Evolutionary conservation across 2,797 vertebrate genomes (phyloP), one percentile per base, ranked within the genome.

Genomic region (Anisognathus igniventris): DNA sequence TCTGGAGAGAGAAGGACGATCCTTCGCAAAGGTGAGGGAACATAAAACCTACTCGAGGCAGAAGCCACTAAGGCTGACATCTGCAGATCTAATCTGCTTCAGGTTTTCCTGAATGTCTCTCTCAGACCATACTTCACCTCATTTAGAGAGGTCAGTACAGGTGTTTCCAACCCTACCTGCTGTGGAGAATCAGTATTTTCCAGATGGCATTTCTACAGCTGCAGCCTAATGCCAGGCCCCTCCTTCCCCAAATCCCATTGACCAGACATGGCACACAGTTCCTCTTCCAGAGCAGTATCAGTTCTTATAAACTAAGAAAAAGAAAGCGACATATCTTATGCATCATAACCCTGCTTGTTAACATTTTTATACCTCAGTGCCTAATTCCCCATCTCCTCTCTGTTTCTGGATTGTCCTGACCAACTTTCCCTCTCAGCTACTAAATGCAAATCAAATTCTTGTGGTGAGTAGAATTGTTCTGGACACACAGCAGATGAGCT

Each of bases 161-260:
- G 24, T 79, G 71, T 53, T 91, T 91, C 57, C 48, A 91, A 22
- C 25, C 23, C 19, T n/a, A 45, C 45, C 44, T 40, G 40, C 64
- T 64, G 30, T 27, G 27, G 24, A 33, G 16, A 91, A 56, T 50
- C 30, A 31, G 3, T 60, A 40, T 54, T 79, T 78, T 66, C 71
- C 64, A 85, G 50, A 40, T 8, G 17, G 24, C 37, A 79, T 33
- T 82, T 70, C 58, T 64, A 66, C 10, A 82, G n/a, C 31, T 66
- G 40, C 67, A 86, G 33, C 40, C 40, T 75, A 51, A 21, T 3
- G 13, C 0, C 0, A 16, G 42, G 11, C 12, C 6, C 2, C 18
- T 74, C 31, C 37, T 61, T 61, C 35, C 4, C 8, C 8, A 35
- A 68, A 4, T 48, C 23, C 47, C 40, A 50, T 1, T 53, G 31